A percentile compares a stretch with the other conserved stretches of the same genome.
Conservation (phyloP, 2,113 vertebrate species). For the Peromyscus polionotus region DNA sequence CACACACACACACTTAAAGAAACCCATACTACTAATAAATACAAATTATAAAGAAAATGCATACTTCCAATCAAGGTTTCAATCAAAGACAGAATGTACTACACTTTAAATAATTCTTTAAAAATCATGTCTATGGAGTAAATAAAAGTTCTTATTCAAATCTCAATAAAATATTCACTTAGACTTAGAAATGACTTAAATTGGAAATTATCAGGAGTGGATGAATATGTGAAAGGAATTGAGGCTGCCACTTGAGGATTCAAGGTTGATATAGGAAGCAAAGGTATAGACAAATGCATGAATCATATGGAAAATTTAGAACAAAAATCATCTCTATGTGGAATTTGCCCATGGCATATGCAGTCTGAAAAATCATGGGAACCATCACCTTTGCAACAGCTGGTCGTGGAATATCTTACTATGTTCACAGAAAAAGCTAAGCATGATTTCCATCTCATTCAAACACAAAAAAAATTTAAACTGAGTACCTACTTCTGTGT, state of each 20-base stretch:
- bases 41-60: background rate
- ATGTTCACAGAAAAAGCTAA: background rate
- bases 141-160: background rate
- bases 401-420: background rate
- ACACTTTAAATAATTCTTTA: background rate
- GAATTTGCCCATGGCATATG: background rate
- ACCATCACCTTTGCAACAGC: background rate
- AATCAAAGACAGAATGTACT: background rate
- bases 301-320: background rate
- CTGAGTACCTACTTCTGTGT: background rate
- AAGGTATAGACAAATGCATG: background rate
- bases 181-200: background rate
- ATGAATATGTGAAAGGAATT: accelerated
- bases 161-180: background rate
- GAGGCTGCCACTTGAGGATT: background rate
- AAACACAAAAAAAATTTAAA: background rate
- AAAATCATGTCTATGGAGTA: background rate
- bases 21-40: background rate
- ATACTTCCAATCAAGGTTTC: background rate
- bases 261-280: background rate
- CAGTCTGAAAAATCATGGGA: background rate
- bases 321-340: background rate
- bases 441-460: background rate
- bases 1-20: background rate
- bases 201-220: background rate